Conservation (phyloP, 2,888 invertebrate species). For the Amphimallon solstitiale region DNA sequence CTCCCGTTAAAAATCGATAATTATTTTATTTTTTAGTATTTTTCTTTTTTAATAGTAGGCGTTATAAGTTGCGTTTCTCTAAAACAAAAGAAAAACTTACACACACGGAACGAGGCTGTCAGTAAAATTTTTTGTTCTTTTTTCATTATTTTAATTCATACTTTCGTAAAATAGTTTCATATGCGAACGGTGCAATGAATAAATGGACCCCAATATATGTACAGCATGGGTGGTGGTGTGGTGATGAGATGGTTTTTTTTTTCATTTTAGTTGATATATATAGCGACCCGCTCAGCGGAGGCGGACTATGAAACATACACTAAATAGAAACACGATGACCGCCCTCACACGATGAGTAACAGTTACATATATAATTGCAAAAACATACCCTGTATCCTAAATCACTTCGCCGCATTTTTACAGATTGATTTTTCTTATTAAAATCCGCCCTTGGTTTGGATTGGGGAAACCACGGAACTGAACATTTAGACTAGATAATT, state of each 20-base stretch:
- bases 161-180: neutral
- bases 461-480: conserved; percentile 36
- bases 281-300: conserved; percentile 51
- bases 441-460: conserved; percentile 37
- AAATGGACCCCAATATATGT: conserved; percentile 61
- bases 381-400: conserved; percentile 95
- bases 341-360: conserved; percentile 60
- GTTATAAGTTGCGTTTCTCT: neutral
- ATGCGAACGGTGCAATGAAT: neutral
- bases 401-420: conserved; percentile 75
- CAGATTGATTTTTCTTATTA: conserved; percentile 56
- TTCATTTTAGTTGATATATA: conserved; percentile 20
- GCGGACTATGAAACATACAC: conserved; percentile 53
- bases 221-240: conserved; percentile 55
- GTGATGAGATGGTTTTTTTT: conserved; percentile 24
- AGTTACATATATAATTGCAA: conserved; percentile 85
- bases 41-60: neutral
- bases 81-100: no score
- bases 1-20: no score
- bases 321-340: conserved; percentile 55
- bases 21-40: no score
- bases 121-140: neutral
- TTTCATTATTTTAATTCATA: conserved; percentile 3
- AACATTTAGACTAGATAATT: conserved; percentile 48
- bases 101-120: no score